Evolutionary conservation across 2,797 vertebrate genomes (phyloP).

Genomic region (Phalloptychus januarius): DNA sequence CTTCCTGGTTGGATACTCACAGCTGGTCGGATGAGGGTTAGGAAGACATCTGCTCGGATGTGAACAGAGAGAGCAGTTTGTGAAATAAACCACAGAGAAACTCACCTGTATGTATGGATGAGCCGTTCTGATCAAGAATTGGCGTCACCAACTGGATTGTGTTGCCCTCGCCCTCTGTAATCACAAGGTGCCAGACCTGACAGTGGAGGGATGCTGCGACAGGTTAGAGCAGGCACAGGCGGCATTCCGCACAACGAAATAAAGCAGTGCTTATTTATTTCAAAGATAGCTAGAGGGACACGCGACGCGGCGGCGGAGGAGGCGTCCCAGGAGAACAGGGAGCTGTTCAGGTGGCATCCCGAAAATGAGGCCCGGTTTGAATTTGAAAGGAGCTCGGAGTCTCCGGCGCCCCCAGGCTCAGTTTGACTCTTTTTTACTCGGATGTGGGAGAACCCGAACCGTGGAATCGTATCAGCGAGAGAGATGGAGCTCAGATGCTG

Average conservation of each 20-base stretch:
- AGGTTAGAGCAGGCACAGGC: neutral
- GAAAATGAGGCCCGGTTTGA: neutral
- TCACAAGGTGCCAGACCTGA: constrained; percentile 21
- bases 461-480: constrained; percentile 4
- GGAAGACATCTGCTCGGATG: constrained; percentile 4
- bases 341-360: constrained; percentile 19
- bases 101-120: neutral
- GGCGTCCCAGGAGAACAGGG: constrained; percentile 20
- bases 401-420: constrained; percentile 30
- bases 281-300: constrained; percentile 26
- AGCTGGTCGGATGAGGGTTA: constrained; percentile 9
- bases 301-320: constrained; percentile 11
- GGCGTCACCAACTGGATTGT: constrained; percentile 3
- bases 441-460: constrained; percentile 5
- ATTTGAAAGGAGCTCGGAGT: constrained; percentile 24
- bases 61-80: neutral
- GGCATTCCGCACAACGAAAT: neutral
- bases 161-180: constrained; percentile 10
- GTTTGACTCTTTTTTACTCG: constrained; percentile 45
- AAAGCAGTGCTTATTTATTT: constrained; percentile 4
- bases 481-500: constrained; percentile 12
- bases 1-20: constrained; percentile 7
- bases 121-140: neutral
- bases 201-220: neutral
- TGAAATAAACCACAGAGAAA: neutral